Percentiles rank a stretch among this genome's conserved stretches.
Evolutionary conservation across 2,888 invertebrate species (phyloP).

Genomic region (Monoplex corrugatus): DNA sequence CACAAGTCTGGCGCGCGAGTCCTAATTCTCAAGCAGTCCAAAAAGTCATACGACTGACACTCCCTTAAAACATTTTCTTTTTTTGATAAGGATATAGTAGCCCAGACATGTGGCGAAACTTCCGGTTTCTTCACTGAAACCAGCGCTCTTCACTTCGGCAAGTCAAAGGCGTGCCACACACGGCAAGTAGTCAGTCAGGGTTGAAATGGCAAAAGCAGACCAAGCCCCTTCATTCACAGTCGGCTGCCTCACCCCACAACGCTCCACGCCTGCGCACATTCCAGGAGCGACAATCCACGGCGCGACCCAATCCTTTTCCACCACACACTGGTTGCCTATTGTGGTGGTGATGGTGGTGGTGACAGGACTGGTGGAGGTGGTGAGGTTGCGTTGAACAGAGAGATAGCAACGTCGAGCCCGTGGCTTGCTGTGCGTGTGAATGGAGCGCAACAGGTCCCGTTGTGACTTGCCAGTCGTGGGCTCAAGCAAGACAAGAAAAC

Average conservation of each 20-base stretch:
- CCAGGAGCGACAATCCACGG: constrained; percentile 6
- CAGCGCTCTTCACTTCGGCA: background rate
- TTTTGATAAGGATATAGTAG: background rate
- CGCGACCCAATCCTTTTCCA: background rate
- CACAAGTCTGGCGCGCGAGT: background rate
- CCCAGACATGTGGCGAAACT: background rate
- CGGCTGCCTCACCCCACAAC: background rate
- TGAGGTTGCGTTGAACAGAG: background rate
- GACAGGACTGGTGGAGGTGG: too few species aligned
- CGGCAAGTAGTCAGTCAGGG: constrained; percentile 35
- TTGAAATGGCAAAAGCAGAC: constrained; percentile 18
- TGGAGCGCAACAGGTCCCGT: constrained; percentile 28
- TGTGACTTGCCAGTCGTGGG: background rate
- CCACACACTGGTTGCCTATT: background rate
- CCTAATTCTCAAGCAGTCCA: too few species aligned
- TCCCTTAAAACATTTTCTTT: background rate
- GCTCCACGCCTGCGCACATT: constrained; percentile 33
- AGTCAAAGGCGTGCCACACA: background rate
- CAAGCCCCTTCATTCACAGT: background rate
- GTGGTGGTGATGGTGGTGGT: background rate
- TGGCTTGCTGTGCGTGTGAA: background rate
- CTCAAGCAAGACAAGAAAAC: too few species aligned
- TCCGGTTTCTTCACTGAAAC: constrained; percentile 1
- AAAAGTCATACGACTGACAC: too few species aligned
- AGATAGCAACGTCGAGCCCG: background rate